Percentiles rank a stretch among this genome's conserved stretches.
Conservation (phyloP, 2,113 vertebrate genomes). For the Chloropsis hardwickii region DNA sequence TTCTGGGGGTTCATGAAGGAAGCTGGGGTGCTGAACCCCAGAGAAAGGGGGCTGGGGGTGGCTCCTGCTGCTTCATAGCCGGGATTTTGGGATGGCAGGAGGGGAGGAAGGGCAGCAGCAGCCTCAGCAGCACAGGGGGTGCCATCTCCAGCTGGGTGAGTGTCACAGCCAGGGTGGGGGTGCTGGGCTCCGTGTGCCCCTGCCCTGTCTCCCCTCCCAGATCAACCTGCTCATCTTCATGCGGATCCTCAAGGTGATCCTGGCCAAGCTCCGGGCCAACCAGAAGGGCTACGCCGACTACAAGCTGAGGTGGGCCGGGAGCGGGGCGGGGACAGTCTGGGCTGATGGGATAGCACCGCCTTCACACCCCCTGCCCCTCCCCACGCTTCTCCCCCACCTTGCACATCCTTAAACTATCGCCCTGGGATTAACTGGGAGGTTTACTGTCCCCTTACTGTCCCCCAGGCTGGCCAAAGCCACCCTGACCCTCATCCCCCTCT, state of each 20-base stretch:
- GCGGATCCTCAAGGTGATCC: conserved; percentile 78
- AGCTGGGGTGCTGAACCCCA: neutral
- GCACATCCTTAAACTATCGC: fast-evolving
- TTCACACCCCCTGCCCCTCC: neutral
- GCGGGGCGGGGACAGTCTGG: neutral
- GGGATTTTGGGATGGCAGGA: neutral
- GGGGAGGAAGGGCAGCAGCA: neutral
- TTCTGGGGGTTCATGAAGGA: fast-evolving
- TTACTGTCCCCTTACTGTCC: neutral
- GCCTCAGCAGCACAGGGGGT: neutral
- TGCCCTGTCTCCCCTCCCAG: neutral
- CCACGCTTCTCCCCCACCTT: neutral
- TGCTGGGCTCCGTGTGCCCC: neutral
- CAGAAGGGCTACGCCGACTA: conserved; percentile 78
- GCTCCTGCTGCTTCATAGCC: neutral
- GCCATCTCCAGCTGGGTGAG: neutral
- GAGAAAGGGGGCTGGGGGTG: neutral
- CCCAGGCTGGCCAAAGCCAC: conserved; percentile 82
- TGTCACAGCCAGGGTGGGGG: neutral
- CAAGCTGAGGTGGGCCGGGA: conserved; percentile 71
- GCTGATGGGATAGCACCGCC: neutral
- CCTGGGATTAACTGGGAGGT: neutral
- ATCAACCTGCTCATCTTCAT: conserved; percentile 74
- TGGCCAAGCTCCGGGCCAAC: conserved; percentile 81
- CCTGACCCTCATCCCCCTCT: conserved; percentile 82